A percentile compares a stretch with the other conserved stretches of the same genome.
Evolutionary conservation across 2,113 vertebrate species (phyloP).

Genomic region (Rafetus swinhoei): DNA sequence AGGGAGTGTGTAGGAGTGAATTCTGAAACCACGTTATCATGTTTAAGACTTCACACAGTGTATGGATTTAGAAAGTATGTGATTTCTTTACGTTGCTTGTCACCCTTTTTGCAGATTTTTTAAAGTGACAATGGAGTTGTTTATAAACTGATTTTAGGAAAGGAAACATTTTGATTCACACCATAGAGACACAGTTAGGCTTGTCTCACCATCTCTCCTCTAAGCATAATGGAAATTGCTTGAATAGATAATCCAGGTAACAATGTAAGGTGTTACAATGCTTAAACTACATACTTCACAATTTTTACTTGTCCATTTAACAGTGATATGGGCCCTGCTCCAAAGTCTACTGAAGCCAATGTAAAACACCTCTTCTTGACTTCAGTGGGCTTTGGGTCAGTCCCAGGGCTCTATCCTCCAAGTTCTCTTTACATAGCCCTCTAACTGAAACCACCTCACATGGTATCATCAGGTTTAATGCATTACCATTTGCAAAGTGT

Average conservation of each 20-base stretch:
- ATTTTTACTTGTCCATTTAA: neutral
- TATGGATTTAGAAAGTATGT: neutral
- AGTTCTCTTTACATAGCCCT: neutral
- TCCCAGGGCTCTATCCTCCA: neutral
- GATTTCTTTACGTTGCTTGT: neutral
- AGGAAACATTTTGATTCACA: neutral
- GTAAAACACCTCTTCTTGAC: neutral
- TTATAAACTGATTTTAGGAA: neutral
- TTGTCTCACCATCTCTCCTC: neutral
- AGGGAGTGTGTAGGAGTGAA: neutral
- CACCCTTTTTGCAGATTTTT: neutral
- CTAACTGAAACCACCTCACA: neutral
- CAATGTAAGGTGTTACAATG: constrained; percentile 3
- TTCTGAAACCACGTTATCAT: neutral
- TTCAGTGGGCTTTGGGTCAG: neutral
- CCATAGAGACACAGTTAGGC: neutral
- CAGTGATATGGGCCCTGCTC: neutral
- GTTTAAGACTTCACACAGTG: neutral
- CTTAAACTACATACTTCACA: constrained; percentile 33
- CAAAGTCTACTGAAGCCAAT: constrained; percentile 32
- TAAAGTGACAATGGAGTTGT: neutral
- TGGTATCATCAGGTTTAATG: neutral
- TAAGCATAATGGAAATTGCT: neutral
- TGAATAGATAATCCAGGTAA: constrained; percentile 21
- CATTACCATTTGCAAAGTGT: neutral